Evolutionary conservation across 1,140 invertebrate genomes (phyloP).

Genomic region (Cyphomyrmex costatus): DNA sequence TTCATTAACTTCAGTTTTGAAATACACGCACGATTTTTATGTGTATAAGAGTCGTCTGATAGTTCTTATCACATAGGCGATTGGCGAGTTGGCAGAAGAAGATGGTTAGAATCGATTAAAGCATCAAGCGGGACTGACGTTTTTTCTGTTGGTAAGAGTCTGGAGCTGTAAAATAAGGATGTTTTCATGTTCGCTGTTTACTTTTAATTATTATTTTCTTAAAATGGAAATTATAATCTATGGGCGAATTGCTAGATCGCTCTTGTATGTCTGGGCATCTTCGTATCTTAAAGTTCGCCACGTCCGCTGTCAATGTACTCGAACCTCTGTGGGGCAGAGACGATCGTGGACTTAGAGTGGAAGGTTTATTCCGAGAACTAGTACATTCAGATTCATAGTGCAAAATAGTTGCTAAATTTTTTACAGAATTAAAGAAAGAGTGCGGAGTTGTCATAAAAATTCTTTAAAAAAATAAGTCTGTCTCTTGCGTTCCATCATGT

Average conservation of each 20-base stretch:
- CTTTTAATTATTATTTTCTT: background rate
- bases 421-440: slow-evolving; percentile 4
- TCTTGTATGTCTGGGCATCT: slow-evolving; percentile 61
- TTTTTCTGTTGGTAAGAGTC: slow-evolving; percentile 85
- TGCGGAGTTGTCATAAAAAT: background rate
- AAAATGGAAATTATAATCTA: background rate
- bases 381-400: background rate
- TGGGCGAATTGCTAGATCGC: slow-evolving; percentile 35
- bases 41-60: background rate
- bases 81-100: slow-evolving; percentile 38
- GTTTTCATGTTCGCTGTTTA: slow-evolving; percentile 46
- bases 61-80: slow-evolving; percentile 16
- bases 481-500: background rate
- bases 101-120: slow-evolving; percentile 38
- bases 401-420: background rate
- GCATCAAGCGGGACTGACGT: slow-evolving; percentile 84
- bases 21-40: background rate
- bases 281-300: slow-evolving; percentile 82
- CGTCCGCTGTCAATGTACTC: slow-evolving; percentile 87
- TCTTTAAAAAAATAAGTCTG: background rate
- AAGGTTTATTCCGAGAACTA: background rate
- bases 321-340: slow-evolving; percentile 85
- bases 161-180: slow-evolving; percentile 86
- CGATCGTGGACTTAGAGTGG: slow-evolving; percentile 64
- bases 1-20: background rate